A percentile compares a stretch with the other conserved stretches of the same genome.
phyloP scores from a whole-genome alignment of 2,113 vertebrate genomes.

The Oncorhynchus nerka region DNA sequence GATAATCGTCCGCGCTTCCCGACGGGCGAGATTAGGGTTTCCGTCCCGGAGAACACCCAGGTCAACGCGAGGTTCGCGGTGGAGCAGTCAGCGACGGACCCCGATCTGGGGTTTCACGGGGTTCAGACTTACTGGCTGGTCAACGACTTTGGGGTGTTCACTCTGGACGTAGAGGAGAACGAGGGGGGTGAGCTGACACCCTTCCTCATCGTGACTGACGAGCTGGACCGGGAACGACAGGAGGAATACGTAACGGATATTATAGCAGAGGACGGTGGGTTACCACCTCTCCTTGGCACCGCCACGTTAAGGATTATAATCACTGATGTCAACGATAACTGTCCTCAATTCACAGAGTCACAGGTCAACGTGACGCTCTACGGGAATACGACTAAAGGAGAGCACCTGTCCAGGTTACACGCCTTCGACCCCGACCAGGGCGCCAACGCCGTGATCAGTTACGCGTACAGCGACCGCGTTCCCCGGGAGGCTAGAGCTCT shows the following conservation, averaged over 20 bases:
- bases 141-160: conserved; percentile 89
- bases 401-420: conserved; percentile 75
- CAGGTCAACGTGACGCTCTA: conserved; percentile 86
- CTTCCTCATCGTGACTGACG: conserved; percentile 88
- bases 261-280: conserved; percentile 90
- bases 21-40: conserved; percentile 80
- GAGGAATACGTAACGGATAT: conserved; percentile 89
- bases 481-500: conserved; percentile 80
- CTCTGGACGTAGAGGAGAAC: conserved; percentile 94
- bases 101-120: conserved; percentile 81
- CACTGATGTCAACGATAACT: conserved; percentile 94
- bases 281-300: conserved; percentile 84
- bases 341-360: conserved; percentile 84
- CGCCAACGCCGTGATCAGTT: conserved; percentile 87
- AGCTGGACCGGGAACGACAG: conserved; percentile 85
- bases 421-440: conserved; percentile 89
- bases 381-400: conserved; percentile 86
- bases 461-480: conserved; percentile 92
- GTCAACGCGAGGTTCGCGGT: conserved; percentile 87
- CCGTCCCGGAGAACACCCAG: conserved; percentile 87
- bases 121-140: conserved; percentile 93
- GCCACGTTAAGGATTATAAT: conserved; percentile 89
- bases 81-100: conserved; percentile 90
- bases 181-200: conserved; percentile 91
- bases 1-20: conserved; percentile 91